Evolutionary conservation across 2,888 invertebrate genomes (phyloP).

Genomic region (Scelioninae gen. 2): DNA sequence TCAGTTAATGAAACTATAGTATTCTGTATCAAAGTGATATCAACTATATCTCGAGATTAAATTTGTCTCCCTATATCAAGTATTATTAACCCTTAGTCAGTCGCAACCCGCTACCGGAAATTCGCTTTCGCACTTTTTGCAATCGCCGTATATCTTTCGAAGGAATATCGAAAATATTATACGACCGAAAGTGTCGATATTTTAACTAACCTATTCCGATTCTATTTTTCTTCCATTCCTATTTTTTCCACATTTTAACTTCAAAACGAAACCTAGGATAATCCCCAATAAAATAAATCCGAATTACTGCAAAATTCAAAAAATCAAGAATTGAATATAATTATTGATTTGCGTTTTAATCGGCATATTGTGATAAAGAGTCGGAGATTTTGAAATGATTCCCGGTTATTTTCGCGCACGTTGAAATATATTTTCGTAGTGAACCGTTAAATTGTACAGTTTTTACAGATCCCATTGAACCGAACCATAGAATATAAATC

Average conservation of each 20-base stretch:
- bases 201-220: constrained; percentile 23
- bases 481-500: constrained; percentile 38
- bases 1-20: constrained; percentile 41
- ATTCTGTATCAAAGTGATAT: constrained; percentile 34
- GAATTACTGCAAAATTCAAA: too few relatives aligned
- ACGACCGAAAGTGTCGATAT: constrained; percentile 2
- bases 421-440: constrained; percentile 47
- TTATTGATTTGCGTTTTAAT: too few relatives aligned
- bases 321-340: too few relatives aligned
- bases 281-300: too few relatives aligned
- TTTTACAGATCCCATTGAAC: constrained; percentile 32
- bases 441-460: constrained; percentile 49
- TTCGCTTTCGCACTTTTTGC: neutral
- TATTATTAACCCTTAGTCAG: constrained; percentile 36
- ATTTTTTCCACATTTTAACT: too few relatives aligned
- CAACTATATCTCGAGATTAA: constrained; percentile 31
- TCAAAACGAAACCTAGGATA: too few relatives aligned
- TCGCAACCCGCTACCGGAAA: neutral
- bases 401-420: constrained; percentile 12
- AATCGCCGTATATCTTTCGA: too few relatives aligned
- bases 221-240: too few relatives aligned
- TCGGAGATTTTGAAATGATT: constrained; percentile 23
- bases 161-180: constrained; percentile 9
- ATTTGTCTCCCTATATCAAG: constrained; percentile 41
- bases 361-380: constrained; percentile 13